Evolutionary conservation across 2,888 invertebrate species (phyloP), one percentile per base, ranked within the genome.

Genomic region (Hirudinaria manillensis): DNA sequence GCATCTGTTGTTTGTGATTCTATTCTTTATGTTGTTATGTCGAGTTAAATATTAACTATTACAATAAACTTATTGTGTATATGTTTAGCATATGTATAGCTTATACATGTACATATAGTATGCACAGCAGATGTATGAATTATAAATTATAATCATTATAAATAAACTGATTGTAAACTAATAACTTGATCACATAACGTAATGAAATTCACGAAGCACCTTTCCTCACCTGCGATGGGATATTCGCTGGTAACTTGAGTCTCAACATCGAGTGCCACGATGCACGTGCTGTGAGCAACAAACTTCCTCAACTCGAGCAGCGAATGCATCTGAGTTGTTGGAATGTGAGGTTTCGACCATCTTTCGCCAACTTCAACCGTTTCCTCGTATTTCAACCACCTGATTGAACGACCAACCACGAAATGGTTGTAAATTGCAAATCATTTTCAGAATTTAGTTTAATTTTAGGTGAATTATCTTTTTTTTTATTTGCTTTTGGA

Each of bases 361-460:
- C 98, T 89, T 85, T 96, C 95, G 77, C 97, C 98, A 87, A 96
- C 96, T 86, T 99, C 98, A 1, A 99, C 97, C 84, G 97, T 97
- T 81, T 88, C 88, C 79, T 88, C 87, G 80, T 87, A 87, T 80
- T 88, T 88, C 72, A 87, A 82, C 87, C 87, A 87, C 77, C 87
- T 87, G 80, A 2, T 38, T 13, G 1, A 36, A 7, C 34, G 16
- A 29, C 29, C 19, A 10, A 24, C 4, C 3, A n/a, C 29, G 66
- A 27, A 27, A 16, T 13, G n/a, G n/a, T 66, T 19, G n/a, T 19
- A 24, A 66, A 66, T 13, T 24, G 24, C 29, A 32, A 56, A 56
- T 24, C 56, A 56, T 56, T 56, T 53, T 53, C 53, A 53, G 21
- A 16, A 53, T 53, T 53, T 16, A 16, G 13, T 53, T 53, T 53